These are phyloP conservation scores for Chaetoderma sp. DNA, from an alignment of 2,888 invertebrate species.

Conservation along the genomic window DNA sequence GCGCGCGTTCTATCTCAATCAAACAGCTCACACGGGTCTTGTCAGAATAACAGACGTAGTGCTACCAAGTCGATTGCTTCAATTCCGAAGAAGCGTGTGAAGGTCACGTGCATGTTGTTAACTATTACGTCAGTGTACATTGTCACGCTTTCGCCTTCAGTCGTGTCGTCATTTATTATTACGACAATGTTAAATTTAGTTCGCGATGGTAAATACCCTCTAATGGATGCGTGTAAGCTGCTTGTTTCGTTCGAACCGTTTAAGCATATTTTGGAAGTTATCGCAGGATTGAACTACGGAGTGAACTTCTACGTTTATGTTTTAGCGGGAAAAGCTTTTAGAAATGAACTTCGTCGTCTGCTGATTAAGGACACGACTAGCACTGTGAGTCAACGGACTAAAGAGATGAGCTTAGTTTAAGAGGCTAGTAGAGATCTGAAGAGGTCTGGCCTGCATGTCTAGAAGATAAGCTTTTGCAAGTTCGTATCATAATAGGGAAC, in stretches of 20 bases:
- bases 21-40: no score
- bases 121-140: conserved; percentile 1
- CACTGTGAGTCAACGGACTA: no score
- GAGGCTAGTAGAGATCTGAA: no score
- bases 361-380: not conserved
- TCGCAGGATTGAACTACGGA: not conserved
- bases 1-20: not conserved
- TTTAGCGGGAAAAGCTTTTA: not conserved
- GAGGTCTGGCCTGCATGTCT: no score
- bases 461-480: no score
- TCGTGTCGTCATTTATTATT: not conserved
- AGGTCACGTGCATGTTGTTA: not conserved
- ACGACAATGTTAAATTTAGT: not conserved
- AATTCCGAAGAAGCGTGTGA: not conserved
- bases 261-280: not conserved
- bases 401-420: no score
- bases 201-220: no score
- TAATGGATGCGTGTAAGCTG: not conserved
- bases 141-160: not conserved
- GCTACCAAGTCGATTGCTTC: no score
- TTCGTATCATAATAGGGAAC: no score
- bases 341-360: not conserved
- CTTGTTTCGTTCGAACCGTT: not conserved
- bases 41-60: no score
- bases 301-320: conserved; percentile 8